A percentile compares a stretch with the other conserved stretches of the same genome.
phyloP scores from a whole-genome alignment of 2,797 vertebrate genomes.

The Microctenopoma lineatum region DNA sequence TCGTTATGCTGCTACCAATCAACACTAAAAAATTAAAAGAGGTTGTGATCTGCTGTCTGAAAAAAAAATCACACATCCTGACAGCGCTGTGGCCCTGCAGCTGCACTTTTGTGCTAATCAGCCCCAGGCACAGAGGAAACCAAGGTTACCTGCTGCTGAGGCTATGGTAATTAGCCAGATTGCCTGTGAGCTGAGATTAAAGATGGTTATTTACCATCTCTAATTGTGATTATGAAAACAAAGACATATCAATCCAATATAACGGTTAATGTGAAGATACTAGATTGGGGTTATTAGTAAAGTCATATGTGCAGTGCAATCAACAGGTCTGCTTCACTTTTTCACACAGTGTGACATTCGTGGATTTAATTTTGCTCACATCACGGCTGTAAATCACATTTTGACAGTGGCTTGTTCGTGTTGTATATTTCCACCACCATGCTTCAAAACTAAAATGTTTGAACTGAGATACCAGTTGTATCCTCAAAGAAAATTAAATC shows the following conservation, averaged over 20 bases:
- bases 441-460: conserved; percentile 7
- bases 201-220: conserved; percentile 64
- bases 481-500: background rate
- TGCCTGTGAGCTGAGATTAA: conserved; percentile 72
- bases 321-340: background rate
- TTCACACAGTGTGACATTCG: background rate
- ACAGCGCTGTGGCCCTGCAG: conserved; percentile 50
- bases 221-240: conserved; percentile 63
- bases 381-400: conserved; percentile 1
- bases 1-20: conserved; percentile 46
- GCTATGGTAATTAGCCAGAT: conserved; percentile 66
- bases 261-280: conserved; percentile 15
- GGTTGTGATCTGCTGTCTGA: conserved; percentile 53
- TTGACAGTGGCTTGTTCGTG: conserved; percentile 19
- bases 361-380: background rate
- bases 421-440: conserved; percentile 1
- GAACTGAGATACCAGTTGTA: background rate
- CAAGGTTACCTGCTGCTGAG: conserved; percentile 76
- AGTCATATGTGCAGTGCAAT: conserved; percentile 7
- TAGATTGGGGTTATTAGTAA: conserved; percentile 38
- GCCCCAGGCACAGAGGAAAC: conserved; percentile 61
- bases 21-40: conserved; percentile 52
- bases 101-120: conserved; percentile 71
- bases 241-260: conserved; percentile 39
- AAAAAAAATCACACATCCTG: conserved; percentile 56